A percentile compares a stretch with the other conserved stretches of the same genome.
Evolutionary conservation across 2,797 vertebrate species (phyloP).

Genomic region (Macroramphosus scolopax): DNA sequence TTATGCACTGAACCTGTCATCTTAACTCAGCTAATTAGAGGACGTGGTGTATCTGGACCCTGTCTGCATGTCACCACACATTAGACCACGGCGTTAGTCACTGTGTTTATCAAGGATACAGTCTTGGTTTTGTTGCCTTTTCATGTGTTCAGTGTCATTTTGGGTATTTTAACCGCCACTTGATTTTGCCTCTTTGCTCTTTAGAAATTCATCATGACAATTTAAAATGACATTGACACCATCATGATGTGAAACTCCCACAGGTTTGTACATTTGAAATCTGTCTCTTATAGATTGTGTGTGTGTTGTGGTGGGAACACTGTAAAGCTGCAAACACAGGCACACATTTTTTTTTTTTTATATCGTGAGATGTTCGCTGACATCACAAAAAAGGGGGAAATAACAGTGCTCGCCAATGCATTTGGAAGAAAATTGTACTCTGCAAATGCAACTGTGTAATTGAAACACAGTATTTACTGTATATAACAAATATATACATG

Average conservation of each 20-base stretch:
- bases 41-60: slow-evolving; percentile 49
- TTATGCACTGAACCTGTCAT: slow-evolving; percentile 59
- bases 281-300: slow-evolving; percentile 22
- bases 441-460: slow-evolving; percentile 17
- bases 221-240: slow-evolving; percentile 17
- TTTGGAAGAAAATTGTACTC: slow-evolving; percentile 2
- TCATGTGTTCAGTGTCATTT: slow-evolving; percentile 32
- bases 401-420: too few species aligned
- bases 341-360: slow-evolving; percentile 11
- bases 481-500: slow-evolving; percentile 43
- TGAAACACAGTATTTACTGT: slow-evolving; percentile 42
- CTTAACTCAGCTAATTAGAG: slow-evolving; percentile 59
- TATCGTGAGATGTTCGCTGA: slow-evolving; percentile 25
- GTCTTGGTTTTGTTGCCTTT: slow-evolving; percentile 51
- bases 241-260: slow-evolving; percentile 37
- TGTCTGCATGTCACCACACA: slow-evolving; percentile 48
- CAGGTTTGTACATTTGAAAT: slow-evolving; percentile 26
- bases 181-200: slow-evolving; percentile 33
- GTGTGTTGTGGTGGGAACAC: slow-evolving; percentile 37
- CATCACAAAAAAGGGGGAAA: slow-evolving; percentile 6
- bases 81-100: slow-evolving; percentile 55
- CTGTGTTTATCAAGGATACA: slow-evolving; percentile 42
- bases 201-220: slow-evolving; percentile 30
- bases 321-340: slow-evolving; percentile 28
- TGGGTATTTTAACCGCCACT: slow-evolving; percentile 30